These are phyloP conservation scores for Lacerta agilis DNA, from an alignment of 2,797 vertebrate species.

Conservation along the genomic window DNA sequence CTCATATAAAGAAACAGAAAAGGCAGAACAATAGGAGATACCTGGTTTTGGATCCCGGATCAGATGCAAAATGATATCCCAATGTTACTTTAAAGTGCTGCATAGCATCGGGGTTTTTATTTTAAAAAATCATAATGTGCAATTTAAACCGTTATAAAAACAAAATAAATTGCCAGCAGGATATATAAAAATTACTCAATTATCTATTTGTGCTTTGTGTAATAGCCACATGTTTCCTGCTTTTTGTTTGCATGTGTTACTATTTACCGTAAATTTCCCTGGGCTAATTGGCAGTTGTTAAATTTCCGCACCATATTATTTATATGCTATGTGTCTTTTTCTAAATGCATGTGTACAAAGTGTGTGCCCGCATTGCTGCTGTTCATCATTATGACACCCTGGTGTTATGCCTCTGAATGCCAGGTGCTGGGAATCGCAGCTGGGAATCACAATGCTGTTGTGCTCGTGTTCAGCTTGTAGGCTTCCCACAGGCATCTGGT, in stretches of 20 bases:
- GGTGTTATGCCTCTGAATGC: background rate
- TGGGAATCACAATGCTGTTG: too few relatives aligned
- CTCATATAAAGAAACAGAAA: conserved; percentile 37
- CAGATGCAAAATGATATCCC: conserved; percentile 54
- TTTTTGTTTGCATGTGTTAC: conserved; percentile 3
- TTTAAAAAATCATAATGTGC: conserved; percentile 17
- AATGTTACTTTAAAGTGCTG: conserved; percentile 36
- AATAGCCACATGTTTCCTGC: background rate
- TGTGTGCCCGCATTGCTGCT: background rate
- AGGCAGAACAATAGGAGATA: conserved; percentile 26
- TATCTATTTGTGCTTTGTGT: conserved; percentile 29
- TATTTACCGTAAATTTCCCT: conserved; percentile 10
- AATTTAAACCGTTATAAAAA: conserved; percentile 62
- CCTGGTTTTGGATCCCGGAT: conserved; percentile 45
- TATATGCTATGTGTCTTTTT: conserved; percentile 18
- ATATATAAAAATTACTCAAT: conserved; percentile 48
- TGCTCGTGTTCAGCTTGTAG: too few relatives aligned
- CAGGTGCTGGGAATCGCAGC: too few relatives aligned
- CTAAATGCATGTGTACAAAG: conserved; percentile 15
- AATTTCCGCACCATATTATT: background rate
- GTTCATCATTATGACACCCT: background rate
- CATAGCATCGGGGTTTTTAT: background rate
- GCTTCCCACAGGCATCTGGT: too few relatives aligned
- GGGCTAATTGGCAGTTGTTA: conserved; percentile 30
- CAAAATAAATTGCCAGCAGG: conserved; percentile 52